Conservation (phyloP, 2,113 vertebrate species). For the Todiramphus saurophagus region DNA sequence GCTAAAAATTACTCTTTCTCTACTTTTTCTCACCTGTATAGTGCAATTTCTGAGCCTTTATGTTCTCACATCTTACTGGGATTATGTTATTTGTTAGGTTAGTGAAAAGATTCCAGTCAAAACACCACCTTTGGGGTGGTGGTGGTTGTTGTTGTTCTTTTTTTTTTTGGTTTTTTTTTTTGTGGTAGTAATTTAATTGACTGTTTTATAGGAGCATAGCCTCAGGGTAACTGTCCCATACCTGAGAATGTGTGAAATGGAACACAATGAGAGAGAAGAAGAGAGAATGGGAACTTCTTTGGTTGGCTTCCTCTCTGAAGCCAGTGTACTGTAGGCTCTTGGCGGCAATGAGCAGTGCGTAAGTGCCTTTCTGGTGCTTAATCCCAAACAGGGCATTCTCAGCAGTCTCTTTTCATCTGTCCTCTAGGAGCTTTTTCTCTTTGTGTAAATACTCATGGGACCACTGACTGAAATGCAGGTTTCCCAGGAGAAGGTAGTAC, state of each 20-base stretch:
- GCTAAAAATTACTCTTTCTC: not conserved
- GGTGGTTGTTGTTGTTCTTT: not conserved
- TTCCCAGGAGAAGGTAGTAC: constrained; percentile 1
- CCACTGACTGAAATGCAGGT: constrained; percentile 5
- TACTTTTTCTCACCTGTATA: not conserved
- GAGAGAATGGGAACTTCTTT: not conserved
- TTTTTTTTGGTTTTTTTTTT: not conserved
- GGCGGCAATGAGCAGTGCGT: not conserved
- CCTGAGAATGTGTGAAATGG: not conserved
- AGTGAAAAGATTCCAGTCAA: not conserved
- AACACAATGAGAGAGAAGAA: not conserved
- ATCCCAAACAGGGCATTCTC: constrained; percentile 17
- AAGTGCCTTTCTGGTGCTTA: constrained; percentile 28
- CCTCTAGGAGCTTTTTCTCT: constrained; percentile 25
- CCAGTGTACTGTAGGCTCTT: not conserved
- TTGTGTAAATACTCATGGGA: constrained; percentile 37
- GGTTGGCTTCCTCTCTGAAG: not conserved
- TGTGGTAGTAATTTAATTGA: not conserved
- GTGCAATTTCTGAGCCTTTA: not conserved
- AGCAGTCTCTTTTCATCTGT: not conserved
- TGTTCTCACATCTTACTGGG: not conserved
- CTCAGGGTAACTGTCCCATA: not conserved
- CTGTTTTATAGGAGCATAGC: not conserved
- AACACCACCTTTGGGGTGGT: not conserved
- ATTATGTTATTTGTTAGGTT: not conserved